Base-by-base conservation (phyloP, 2,113 vertebrate genomes). In the Pygathrix nemaeus region DNA sequence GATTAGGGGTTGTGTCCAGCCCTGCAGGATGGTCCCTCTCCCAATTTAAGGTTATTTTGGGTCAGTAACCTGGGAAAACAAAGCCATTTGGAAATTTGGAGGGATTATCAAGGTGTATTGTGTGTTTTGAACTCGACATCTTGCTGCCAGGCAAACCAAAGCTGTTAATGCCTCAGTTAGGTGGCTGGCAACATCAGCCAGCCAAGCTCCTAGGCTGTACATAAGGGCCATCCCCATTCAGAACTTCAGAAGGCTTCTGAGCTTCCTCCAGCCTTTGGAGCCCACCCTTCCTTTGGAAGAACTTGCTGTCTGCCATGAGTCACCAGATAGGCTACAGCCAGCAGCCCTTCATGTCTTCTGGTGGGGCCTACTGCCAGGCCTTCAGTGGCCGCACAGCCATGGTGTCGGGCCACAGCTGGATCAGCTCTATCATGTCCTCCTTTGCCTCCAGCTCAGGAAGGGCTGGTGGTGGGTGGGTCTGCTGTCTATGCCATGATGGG, bases 81-180 rank as follows among this genome's bases (percentile, higher is more conserved):
- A 84, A 84, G 78, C 40, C 61, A 45, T 92, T 83, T 92, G 70
- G 70, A 68, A 94, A 83, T 92, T 79, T 92, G 59, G 78, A 30
- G 93, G 83, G 89, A 92, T 96, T 95, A 79, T 80, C 61, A 38
- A 96, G 93, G 89, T 72, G 89, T 95, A 89, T 94, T 96, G 18
- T 1, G 2, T 78, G 30, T 88, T 92, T 92, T 78, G 78, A 76
- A 88, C 78, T 64, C 6, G 27, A 80, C 55, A 59, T 94, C 35
- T 97, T 94, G 97, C 97, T 97, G 86, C 90, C 96, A 97, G 98
- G 96, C 96, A 98, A 97, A 96, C 78, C 97, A 98, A 98, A 95
- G 94, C 96, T 45, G 94, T 57, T 93, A 97, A 96, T 95, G 72
- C 82, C 84, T 90, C 73, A 94, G 59, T 97, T 97, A 94, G 70